A percentile compares a stretch with the other conserved stretches of the same genome.
Conservation (phyloP, 2,113 vertebrate genomes). For the Haemorhous mexicanus region DNA sequence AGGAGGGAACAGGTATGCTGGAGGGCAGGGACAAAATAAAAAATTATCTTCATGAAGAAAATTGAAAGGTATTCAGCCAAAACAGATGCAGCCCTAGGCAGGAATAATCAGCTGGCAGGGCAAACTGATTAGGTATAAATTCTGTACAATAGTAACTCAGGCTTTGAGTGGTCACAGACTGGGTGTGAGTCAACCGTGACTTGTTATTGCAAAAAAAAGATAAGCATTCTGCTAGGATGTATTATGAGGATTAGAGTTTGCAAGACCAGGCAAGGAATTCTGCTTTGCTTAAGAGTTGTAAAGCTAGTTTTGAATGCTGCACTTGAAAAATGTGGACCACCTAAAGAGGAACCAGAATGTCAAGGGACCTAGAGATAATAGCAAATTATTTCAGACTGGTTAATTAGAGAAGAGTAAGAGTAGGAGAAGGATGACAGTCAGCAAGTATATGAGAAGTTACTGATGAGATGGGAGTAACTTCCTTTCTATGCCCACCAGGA, state of each 20-base stretch:
- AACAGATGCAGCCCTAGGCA: not conserved
- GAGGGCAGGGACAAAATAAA: not conserved
- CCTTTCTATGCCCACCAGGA: not conserved
- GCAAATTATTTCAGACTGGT: not conserved
- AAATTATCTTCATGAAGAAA: not conserved
- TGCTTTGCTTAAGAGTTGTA: constrained; percentile 5
- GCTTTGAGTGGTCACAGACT: not conserved
- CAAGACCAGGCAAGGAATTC: constrained; percentile 6
- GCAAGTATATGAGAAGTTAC: not conserved
- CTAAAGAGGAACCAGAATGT: not conserved
- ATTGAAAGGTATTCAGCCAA: not conserved
- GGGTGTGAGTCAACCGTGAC: not conserved
- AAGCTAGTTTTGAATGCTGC: not conserved
- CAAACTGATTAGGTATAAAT: constrained; percentile 15
- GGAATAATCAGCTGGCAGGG: not conserved
- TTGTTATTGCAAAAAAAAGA: not conserved
- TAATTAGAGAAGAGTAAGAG: not conserved
- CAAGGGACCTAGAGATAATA: not conserved
- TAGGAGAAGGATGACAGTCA: not conserved
- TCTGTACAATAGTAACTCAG: not conserved
- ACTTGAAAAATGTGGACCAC: not conserved
- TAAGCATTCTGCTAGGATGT: not conserved
- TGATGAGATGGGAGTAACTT: not conserved
- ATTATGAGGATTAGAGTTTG: not conserved
- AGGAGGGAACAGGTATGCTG: not conserved